These are phyloP conservation scores for Callospermophilus lateralis DNA, from an alignment of 2,113 vertebrate species.

Conservation along the genomic window DNA sequence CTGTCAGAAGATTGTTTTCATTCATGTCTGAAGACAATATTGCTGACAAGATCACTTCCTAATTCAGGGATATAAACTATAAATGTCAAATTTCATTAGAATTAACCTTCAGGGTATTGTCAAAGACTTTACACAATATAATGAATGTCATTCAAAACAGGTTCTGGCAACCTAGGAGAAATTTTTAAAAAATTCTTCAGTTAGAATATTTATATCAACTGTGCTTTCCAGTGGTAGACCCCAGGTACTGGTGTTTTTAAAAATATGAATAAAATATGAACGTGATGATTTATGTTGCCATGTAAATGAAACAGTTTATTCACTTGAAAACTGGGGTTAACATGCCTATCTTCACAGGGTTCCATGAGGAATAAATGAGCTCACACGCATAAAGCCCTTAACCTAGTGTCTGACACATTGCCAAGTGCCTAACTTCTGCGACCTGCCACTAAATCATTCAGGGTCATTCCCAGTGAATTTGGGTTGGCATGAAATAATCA, in stretches of 20 bases:
- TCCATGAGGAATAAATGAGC: not conserved
- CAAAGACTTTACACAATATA: not conserved
- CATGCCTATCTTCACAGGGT: not conserved
- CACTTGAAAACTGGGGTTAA: not conserved
- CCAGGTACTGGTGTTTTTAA: not conserved
- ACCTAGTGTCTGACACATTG: not conserved
- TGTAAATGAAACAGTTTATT: not conserved
- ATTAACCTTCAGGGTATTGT: conserved; percentile 3
- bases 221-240: not conserved
- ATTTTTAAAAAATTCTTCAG: not conserved
- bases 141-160: conserved; percentile 28
- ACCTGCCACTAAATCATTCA: no score
- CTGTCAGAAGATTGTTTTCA: not conserved
- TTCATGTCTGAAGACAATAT: not conserved
- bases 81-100: conserved; percentile 4
- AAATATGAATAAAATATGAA: conserved; percentile 29
- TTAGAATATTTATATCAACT: not conserved
- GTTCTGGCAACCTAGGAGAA: not conserved
- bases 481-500: no score
- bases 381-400: not conserved
- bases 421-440: not conserved
- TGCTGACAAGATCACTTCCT: conserved; percentile 28
- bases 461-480: no score
- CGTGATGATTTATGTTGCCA: not conserved
- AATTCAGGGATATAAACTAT: not conserved